phyloP scores from a whole-genome alignment of 2,797 vertebrate genomes.

The Liparis tanakae region DNA sequence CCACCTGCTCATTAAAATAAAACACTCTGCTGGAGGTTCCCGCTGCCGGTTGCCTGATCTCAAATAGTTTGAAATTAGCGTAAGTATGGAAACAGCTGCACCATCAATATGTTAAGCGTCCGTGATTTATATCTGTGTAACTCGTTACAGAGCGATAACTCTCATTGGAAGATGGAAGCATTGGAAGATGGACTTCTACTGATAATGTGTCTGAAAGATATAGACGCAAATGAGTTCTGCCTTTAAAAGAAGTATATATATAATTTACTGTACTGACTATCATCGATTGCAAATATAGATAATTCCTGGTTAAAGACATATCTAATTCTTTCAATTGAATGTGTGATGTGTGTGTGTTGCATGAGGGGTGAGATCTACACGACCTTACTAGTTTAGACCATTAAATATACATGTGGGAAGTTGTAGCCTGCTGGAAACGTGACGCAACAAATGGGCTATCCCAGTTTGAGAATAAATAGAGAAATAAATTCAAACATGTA shows the following conservation, averaged over 20 bases:
- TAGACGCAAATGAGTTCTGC: slow-evolving; percentile 2
- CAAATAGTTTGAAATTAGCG: slow-evolving; percentile 43
- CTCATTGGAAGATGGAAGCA: no score
- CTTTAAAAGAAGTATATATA: slow-evolving; percentile 19
- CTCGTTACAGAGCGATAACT: slow-evolving; percentile 13
- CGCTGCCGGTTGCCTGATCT: slow-evolving; percentile 32
- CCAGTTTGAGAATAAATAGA: not conserved
- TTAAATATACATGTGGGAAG: not conserved
- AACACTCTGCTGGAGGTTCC: slow-evolving; percentile 27
- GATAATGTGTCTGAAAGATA: slow-evolving; percentile 3
- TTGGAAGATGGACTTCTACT: not conserved
- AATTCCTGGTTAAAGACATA: not conserved
- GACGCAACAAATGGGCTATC: not conserved
- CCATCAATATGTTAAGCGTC: slow-evolving; percentile 30
- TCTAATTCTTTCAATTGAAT: not conserved
- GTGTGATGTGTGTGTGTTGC: not conserved
- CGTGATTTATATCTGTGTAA: slow-evolving; percentile 7
- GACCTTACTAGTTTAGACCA: not conserved
- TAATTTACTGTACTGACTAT: not conserved
- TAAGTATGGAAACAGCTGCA: slow-evolving; percentile 18
- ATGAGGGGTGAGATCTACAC: not conserved
- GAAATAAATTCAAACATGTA: not conserved
- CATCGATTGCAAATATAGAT: not conserved
- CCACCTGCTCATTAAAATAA: slow-evolving; percentile 60
- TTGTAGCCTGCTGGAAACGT: not conserved